Evolutionary conservation across 2,888 invertebrate genomes (phyloP).

Genomic region (Teleogryllus oceanicus): DNA sequence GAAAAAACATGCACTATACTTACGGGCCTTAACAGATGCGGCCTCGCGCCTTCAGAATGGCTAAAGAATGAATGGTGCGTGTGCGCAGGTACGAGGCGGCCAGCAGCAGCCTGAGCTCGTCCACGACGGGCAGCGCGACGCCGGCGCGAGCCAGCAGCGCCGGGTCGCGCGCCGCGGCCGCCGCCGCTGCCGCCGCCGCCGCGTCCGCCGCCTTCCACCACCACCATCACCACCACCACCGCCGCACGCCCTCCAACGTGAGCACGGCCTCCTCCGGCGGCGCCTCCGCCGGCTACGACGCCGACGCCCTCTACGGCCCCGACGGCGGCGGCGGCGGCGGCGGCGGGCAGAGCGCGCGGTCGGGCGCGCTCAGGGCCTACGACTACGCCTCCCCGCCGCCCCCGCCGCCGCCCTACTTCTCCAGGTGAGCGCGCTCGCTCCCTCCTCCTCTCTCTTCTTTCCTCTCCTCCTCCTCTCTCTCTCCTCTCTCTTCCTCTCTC

Average conservation of each 20-base stretch:
- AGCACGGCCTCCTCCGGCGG: constrained; percentile 55
- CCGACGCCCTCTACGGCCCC: constrained; percentile 42
- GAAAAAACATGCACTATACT: no score
- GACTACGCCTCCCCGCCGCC: constrained; percentile 43
- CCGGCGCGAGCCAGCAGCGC: constrained; percentile 25
- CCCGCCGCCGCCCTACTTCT: constrained; percentile 36
- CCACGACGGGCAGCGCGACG: constrained; percentile 39
- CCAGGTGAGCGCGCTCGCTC: constrained; percentile 18
- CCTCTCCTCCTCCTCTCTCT: no score
- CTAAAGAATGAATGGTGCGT: no score
- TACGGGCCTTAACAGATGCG: no score
- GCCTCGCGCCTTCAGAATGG: no score
- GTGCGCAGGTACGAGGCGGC: neutral
- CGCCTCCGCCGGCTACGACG: constrained; percentile 43
- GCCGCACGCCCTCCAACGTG: constrained; percentile 75
- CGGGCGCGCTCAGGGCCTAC: constrained; percentile 32
- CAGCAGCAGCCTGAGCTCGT: constrained; percentile 49
- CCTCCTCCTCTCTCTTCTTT: no score
- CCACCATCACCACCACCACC: constrained; percentile 51
- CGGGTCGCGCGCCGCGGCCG: constrained; percentile 4
- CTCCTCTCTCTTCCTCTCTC: no score
- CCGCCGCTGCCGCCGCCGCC: neutral
- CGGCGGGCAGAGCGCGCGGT: neutral
- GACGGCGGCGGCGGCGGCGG: neutral
- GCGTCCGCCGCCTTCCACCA: neutral